Evolutionary conservation across 2,113 vertebrate genomes (phyloP).

Genomic region (Fregata magnificens): DNA sequence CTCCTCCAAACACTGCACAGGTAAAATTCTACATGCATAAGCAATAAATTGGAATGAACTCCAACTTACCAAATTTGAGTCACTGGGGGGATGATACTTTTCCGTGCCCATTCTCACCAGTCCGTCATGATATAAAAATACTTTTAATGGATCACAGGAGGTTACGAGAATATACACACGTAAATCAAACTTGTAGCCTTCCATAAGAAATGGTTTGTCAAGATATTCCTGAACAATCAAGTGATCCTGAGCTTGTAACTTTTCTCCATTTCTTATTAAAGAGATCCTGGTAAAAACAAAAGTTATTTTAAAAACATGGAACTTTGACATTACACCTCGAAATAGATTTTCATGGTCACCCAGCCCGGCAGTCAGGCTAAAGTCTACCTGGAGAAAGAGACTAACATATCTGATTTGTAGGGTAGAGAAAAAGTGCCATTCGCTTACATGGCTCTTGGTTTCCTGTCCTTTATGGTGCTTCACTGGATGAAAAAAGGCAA

Average conservation of each 20-base stretch:
- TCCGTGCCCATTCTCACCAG: slow-evolving; percentile 98
- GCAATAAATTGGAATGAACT: background rate
- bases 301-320: background rate
- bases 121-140: slow-evolving; percentile 97
- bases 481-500: background rate
- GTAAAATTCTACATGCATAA: background rate
- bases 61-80: slow-evolving; percentile 93
- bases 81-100: slow-evolving; percentile 92
- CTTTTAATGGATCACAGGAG: slow-evolving; percentile 95
- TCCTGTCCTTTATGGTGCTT: background rate
- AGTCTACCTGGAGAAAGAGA: background rate
- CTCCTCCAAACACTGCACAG: background rate
- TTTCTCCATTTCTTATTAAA: slow-evolving; percentile 96
- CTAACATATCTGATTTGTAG: background rate
- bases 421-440: background rate
- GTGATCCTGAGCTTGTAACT: slow-evolving; percentile 95
- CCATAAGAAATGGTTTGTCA: slow-evolving; percentile 97
- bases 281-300: slow-evolving; percentile 85
- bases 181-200: slow-evolving; percentile 98
- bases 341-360: background rate
- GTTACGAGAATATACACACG: slow-evolving; percentile 97
- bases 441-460: background rate
- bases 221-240: slow-evolving; percentile 98
- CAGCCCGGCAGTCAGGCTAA: background rate
- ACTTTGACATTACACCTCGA: background rate